Evolutionary conservation across 2,888 invertebrate species (phyloP), one percentile per base, ranked within the genome.

Genomic region (Hirudinaria manillensis): DNA sequence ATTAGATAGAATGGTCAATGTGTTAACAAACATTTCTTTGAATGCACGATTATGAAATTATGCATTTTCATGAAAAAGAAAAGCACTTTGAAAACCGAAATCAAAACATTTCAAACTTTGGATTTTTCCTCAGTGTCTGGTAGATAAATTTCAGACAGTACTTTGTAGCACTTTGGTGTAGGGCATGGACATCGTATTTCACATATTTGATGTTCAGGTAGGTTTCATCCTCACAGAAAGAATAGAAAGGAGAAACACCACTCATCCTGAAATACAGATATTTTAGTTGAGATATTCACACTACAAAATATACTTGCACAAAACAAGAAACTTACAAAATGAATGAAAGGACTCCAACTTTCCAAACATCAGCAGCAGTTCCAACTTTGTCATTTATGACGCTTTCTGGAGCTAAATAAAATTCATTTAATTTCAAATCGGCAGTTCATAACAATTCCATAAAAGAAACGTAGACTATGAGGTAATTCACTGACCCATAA

Each of bases 111-210:
- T 76, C 77, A 45, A 71, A 78, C 79, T 71, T 79, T 24, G 78
- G 74, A 68, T 76, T 78, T n/a, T 78, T 71, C 87, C 97, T 97
- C 87, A 99, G 93, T 78, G 96, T 88, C 84, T 93, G 91, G 92
- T 95, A 96, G 80, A 98, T 89, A 88, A 99, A 98, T 81, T 95
- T 88, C 7, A 93, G 91, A 6, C 92, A 92, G 86, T 94, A 94
- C 86, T 93, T 95, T 61, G 94, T 93, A 74, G 95, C 90, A 86
- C 96, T 96, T 84, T 93, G 93, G 85, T 92, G 96, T 16, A 99
- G 89, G 85, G 94, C 91, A 82, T 96, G 96, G 84, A 95, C 95
- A 81, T 95, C 89, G 87, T 93, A 94, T 72, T 97, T 89, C 21
- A 94, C 94, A 87, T 91, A 94, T 79, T 91, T 90, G 81, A 96